Base-by-base conservation (phyloP, 1,140 invertebrate genomes). In the Coelopa frigida region DNA sequence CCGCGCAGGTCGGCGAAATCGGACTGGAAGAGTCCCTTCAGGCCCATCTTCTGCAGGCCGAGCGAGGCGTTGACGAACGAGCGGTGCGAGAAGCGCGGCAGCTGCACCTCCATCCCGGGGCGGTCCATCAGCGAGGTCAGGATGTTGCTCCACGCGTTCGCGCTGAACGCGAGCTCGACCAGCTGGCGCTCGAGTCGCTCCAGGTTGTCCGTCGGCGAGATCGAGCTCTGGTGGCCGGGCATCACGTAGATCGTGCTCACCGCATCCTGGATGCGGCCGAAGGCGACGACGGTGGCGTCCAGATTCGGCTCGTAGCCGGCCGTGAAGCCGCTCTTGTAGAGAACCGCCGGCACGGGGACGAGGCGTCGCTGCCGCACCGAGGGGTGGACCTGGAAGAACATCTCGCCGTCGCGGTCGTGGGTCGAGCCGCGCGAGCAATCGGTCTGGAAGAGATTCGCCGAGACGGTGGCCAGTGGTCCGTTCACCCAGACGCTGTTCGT, bases 301-400 rank as follows among this genome's bases (percentile, higher is more conserved):
- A 91, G 61, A 32, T 79, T 78, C 0, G 84, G 84, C 48, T 90
- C 88, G 52, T 89, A 89, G 1, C 86, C 86, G 12, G 86, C 87
- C 5, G 86, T 62, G 41, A 90, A 87, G 5, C 82, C 82, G 1
- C 72, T 75, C 55, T 80, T 79, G 70, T 83, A 88, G 0, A 89
- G 81, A 0, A 83, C 84, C 0, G 87, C 85, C 4, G 87, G 87
- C 20, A 90, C 83, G 1, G 84, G 86, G 2, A 91, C 78, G 2
- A 91, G 67, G 37, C 86, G 78, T 14, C 87, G 72, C 64, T 87
- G 84, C 26, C 85, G 75, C 0, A 86, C 79, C 0, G 82, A 82
- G 0, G 85, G 85, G 15, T 83, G 78, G 0, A 88, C 84, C 5
- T 87, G 84, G 56, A 89, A 89, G 61, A 88, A 87, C 73, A 89